Conservation (phyloP, 2,888 invertebrate species). For the Megamerina dolium region DNA sequence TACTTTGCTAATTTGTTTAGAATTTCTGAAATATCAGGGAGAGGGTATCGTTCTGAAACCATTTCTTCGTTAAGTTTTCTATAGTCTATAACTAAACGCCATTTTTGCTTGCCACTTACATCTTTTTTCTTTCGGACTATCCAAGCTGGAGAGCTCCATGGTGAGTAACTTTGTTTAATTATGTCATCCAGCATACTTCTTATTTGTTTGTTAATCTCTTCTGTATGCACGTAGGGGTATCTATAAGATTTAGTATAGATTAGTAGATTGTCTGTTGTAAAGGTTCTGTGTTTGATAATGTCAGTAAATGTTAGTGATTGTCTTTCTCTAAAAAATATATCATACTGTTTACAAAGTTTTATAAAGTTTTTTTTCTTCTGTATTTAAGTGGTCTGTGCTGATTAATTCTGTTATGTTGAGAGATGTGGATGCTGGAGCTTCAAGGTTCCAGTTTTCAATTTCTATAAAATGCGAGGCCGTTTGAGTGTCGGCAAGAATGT, state of each 20-base stretch:
- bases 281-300: neutral
- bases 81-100: neutral
- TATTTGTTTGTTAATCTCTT: neutral
- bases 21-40: constrained; percentile 1
- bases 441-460: constrained; percentile 13
- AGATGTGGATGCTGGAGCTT: constrained; percentile 3
- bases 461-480: constrained; percentile 13
- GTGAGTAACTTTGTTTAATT: constrained; percentile 1
- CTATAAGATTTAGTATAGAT: constrained; percentile 7
- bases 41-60: neutral
- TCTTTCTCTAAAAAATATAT: neutral
- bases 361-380: neutral
- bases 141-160: constrained; percentile 5
- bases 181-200: constrained; percentile 1
- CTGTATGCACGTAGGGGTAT: constrained; percentile 3
- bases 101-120: neutral
- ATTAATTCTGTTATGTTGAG: neutral
- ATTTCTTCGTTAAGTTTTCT: neutral
- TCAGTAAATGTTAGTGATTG: neutral
- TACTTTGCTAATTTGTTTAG: constrained; percentile 1
- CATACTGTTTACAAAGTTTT: constrained; percentile 3
- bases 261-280: neutral
- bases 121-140: constrained; percentile 2
- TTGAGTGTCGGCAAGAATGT: constrained; percentile 10
- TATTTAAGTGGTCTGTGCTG: neutral